Evolutionary conservation across 2,888 invertebrate species (phyloP), one percentile per base, ranked within the genome.

Genomic region (Eupeodes latifasciatus): DNA sequence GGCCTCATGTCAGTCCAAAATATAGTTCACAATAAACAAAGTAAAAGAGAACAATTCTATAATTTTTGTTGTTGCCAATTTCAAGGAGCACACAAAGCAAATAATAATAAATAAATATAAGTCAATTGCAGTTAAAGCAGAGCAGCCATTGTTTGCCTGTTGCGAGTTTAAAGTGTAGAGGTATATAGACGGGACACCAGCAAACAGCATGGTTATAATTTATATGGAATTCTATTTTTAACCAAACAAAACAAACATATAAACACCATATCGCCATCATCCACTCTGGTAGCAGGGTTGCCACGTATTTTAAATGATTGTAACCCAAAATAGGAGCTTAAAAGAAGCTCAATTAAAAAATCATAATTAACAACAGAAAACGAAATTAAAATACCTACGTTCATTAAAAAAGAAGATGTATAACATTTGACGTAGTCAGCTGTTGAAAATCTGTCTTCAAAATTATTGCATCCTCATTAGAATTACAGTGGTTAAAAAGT

Each of bases 221-320:
- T 85, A 79, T 77, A 89, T 89, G 85, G 85, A 89, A 82, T 79
- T 89, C 89, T 89, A 89, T 89, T 89, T 89, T 79, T 89, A 89
- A 77, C 89, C 72, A 89, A 89, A 85, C 85, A 85, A 85, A 85
- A 85, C 89, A 66, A 79, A 85, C 72, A 82, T 85, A 85, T 67
- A 36, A 36, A 47, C 74, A 76, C 57, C 57, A 57, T 44, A 57
- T 44, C 27, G 27, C 36, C 36, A 36, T 14, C 47, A 40, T 27
- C 27, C 27, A 27, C 27, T 27, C 2, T 27, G 27, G 27, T 27
- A 27, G 2, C 27, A 27, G 27, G 27, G 27, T 27, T 27, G 27
- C 27, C 27, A 27, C 2, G 27, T 27, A 2, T 27, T 27, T 3
- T 3, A 27, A 27, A 27, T 27, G 27, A 27, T 27, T 27, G 2